phyloP scores from a whole-genome alignment of 2,888 invertebrate species.

The Rhamphomyia laevipes region DNA sequence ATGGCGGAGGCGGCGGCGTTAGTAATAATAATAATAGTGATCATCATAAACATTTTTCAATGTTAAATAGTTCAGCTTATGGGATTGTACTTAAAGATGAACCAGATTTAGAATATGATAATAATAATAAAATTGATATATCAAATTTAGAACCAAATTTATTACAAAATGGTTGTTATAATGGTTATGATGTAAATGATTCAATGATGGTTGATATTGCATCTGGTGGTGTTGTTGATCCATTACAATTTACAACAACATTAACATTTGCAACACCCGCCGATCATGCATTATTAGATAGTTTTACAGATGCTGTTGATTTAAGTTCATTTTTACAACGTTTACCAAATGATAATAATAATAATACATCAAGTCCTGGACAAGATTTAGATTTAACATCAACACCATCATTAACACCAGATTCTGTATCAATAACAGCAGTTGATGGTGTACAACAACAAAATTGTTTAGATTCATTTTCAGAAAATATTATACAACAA shows the following conservation, averaged over 20 bases:
- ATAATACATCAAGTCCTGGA: slow-evolving; percentile 43
- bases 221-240: slow-evolving; percentile 48
- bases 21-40: slow-evolving; percentile 26
- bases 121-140: slow-evolving; percentile 58
- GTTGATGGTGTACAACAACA: slow-evolving; percentile 43
- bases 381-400: slow-evolving; percentile 58
- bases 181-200: slow-evolving; percentile 53
- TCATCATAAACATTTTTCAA: slow-evolving; percentile 42
- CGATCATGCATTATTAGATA: slow-evolving; percentile 64
- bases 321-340: slow-evolving; percentile 63
- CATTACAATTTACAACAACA: slow-evolving; percentile 70
- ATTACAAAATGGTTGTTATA: slow-evolving; percentile 40
- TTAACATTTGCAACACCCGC: slow-evolving; percentile 65
- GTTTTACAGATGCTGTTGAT: slow-evolving; percentile 65
- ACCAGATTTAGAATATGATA: slow-evolving; percentile 64
- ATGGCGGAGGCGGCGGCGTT: slow-evolving; percentile 16
- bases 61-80: slow-evolving; percentile 69
- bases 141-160: slow-evolving; percentile 41
- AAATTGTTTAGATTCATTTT: slow-evolving; percentile 56
- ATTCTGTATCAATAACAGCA: slow-evolving; percentile 43
- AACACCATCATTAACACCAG: slow-evolving; percentile 58
- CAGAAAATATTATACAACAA: slow-evolving; percentile 55
- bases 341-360: slow-evolving; percentile 45
- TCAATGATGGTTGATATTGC: slow-evolving; percentile 78
- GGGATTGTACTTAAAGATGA: slow-evolving; percentile 71